Base-by-base conservation (phyloP, 2,888 invertebrate species). In the Uloborus plumipes region DNA sequence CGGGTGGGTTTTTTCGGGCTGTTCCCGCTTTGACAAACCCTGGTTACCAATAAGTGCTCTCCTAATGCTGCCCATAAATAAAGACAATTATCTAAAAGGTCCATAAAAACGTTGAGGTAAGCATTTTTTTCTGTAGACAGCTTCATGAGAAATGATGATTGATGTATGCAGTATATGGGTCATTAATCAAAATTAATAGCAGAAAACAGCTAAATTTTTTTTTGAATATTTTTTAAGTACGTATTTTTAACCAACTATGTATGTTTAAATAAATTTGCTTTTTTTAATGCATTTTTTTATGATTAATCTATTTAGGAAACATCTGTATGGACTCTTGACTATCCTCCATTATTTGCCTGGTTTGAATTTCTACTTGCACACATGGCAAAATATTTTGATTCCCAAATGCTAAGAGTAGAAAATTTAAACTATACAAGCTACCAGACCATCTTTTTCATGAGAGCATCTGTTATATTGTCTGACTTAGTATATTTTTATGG, bases 321-420 rank as follows among this genome's bases (percentile, higher is more conserved):
- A 3, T 99, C 99, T 70, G 92, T 96, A 92, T 99, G 99, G 99
- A 99, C 99, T 0, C 90, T 99, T 83, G 99, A 99, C 90, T 99
- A 99, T 91, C 99, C 99, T 39, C 99, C 99, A 0, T 92, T 99
- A 51, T 99, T 99, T 91, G 98, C 98, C 0, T 98, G 96, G 94
- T 94, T 99, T 88, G 98, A 99, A 89, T 97, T 92, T 90, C 87
- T 91, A 2, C 90, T 98, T n/a, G 94, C 98, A 7, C 92, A 93
- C 85, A 83, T 93, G 71, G 98, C 96, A 0, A 89, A 90, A 84
- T 92, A 91, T 86, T 93, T 97, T 88, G 98, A 99, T 89, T 91
- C 93, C 0, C 90, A 93, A 85, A 98, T 99, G 96, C 90, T 99
- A 53, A 89, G 92, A 62, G 89, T 98, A 1, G 89, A 92, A 1